Percentiles rank a stretch among this genome's conserved stretches.
Conservation (phyloP, 2,797 vertebrate species). For the Melanitta fusca region DNA sequence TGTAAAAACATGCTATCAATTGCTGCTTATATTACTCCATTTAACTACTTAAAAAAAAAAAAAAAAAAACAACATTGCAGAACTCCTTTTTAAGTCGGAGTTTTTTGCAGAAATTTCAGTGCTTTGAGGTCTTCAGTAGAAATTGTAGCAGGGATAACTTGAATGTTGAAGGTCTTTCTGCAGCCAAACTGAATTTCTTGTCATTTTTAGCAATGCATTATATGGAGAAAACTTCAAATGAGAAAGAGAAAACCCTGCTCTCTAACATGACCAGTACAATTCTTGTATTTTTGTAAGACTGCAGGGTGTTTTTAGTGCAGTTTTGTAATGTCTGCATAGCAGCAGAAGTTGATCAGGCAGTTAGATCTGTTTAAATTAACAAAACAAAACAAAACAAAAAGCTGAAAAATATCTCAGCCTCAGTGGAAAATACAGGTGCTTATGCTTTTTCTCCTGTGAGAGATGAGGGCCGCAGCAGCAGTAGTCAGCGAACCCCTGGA, state of each 20-base stretch:
- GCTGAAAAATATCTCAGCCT: neutral
- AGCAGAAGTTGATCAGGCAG: conserved; percentile 7
- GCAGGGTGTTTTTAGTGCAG: neutral
- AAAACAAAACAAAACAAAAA: neutral
- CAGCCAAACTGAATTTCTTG: neutral
- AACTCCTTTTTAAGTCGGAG: neutral
- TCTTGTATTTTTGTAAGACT: neutral
- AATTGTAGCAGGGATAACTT: neutral
- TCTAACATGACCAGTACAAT: neutral
- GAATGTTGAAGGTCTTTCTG: neutral
- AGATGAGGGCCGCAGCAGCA: neutral
- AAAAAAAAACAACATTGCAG: neutral
- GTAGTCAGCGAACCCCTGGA: neutral
- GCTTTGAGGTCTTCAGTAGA: neutral
- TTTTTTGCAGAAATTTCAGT: neutral
- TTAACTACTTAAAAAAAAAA: conserved; percentile 1
- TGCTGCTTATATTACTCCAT: neutral
- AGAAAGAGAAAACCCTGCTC: neutral
- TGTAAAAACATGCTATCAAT: neutral
- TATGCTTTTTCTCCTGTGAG: neutral
- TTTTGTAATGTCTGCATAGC: neutral
- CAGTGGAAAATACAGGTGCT: neutral
- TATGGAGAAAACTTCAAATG: neutral
- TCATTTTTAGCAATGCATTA: neutral
- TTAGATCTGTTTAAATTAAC: neutral